These are phyloP conservation scores for Enteromius paludinosus DNA, from an alignment of 2,797 vertebrate genomes.

Conservation along the genomic window DNA sequence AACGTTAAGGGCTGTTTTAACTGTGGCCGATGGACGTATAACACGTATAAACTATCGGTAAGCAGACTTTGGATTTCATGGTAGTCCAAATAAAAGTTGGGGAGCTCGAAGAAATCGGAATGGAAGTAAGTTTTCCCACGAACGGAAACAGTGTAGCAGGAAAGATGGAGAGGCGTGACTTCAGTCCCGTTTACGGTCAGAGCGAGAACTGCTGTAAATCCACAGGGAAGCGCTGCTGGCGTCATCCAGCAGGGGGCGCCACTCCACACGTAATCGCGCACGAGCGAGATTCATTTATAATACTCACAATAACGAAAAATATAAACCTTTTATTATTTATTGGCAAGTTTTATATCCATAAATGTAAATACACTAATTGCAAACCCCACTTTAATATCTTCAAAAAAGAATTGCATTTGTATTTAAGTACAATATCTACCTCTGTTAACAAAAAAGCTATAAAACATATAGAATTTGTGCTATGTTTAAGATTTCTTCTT, in stretches of 20 bases:
- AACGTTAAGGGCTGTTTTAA: background rate
- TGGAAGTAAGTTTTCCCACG: slow-evolving; percentile 36
- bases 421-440: too few species aligned
- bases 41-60: background rate
- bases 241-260: slow-evolving; percentile 8
- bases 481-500: too few species aligned
- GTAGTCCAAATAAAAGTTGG: background rate
- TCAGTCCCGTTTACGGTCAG: slow-evolving; percentile 9
- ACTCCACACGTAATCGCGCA: background rate
- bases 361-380: too few species aligned
- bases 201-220: background rate
- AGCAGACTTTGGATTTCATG: slow-evolving; percentile 13
- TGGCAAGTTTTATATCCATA: too few species aligned
- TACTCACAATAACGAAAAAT: background rate
- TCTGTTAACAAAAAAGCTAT: too few species aligned
- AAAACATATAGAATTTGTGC: too few species aligned
- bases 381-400: too few species aligned
- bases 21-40: background rate
- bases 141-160: slow-evolving; percentile 43
- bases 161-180: slow-evolving; percentile 48
- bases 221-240: background rate
- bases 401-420: too few species aligned
- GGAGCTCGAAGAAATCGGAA: slow-evolving; percentile 6
- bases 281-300: background rate
- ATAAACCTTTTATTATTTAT: too few species aligned